Conservation (phyloP, 2,888 invertebrate species). For the Kuschelorhynchus macadamiae region DNA sequence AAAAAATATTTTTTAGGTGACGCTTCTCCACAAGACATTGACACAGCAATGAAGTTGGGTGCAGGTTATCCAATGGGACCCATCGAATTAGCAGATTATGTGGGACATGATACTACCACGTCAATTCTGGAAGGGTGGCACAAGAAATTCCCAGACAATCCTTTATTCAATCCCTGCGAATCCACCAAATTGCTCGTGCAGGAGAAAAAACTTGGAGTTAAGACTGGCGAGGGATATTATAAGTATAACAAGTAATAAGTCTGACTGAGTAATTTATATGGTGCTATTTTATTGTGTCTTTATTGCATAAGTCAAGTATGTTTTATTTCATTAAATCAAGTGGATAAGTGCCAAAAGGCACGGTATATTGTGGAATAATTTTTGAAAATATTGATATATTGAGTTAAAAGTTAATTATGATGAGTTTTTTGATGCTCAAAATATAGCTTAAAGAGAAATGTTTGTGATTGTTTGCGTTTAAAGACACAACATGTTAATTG, state of each 20-base stretch:
- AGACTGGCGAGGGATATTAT: conserved; percentile 89
- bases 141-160: conserved; percentile 79
- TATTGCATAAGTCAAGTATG: no score
- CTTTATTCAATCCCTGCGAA: conserved; percentile 75
- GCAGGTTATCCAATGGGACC: conserved; percentile 94
- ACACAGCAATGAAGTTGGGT: conserved; percentile 91
- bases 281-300: no score
- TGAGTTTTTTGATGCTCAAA: no score
- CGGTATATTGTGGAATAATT: no score
- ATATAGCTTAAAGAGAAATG: no score
- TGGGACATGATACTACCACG: conserved; percentile 84
- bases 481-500: no score
- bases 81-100: conserved; percentile 86
- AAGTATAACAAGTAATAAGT: conserved; percentile 73
- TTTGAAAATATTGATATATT: no score
- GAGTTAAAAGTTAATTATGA: no score
- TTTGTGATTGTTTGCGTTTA: no score
- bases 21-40: conserved; percentile 83
- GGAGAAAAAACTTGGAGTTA: conserved; percentile 86
- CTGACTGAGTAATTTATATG: neutral
- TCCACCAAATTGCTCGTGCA: conserved; percentile 78
- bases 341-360: no score
- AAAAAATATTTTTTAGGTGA: conserved; percentile 74
- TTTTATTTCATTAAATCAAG: no score
- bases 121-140: conserved; percentile 87